These are phyloP conservation scores for Percopsis omiscomaycus DNA, from an alignment of 2,797 vertebrate genomes.

Conservation along the genomic window DNA sequence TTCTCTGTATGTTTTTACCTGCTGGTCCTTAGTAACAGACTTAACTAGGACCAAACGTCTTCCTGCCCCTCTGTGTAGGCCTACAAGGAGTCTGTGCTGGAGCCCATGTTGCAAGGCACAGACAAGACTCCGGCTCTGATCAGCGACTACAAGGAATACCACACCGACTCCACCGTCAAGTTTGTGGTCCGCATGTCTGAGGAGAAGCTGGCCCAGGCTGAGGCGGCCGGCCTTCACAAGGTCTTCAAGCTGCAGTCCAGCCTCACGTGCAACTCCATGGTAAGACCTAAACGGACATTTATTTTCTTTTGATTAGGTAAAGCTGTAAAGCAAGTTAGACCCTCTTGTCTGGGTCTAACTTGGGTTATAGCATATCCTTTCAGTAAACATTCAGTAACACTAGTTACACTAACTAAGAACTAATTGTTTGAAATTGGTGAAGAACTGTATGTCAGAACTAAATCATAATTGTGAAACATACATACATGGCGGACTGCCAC, in stretches of 20 bases:
- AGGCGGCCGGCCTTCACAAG: slow-evolving; percentile 94
- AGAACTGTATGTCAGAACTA: too few species aligned
- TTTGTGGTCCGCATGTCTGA: slow-evolving; percentile 97
- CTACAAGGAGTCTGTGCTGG: slow-evolving; percentile 96
- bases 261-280: slow-evolving; percentile 99
- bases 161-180: slow-evolving; percentile 96
- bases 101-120: slow-evolving; percentile 96
- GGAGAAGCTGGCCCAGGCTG: slow-evolving; percentile 95
- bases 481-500: too few species aligned
- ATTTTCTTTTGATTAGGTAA: too few species aligned
- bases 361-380: too few species aligned
- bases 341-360: too few species aligned
- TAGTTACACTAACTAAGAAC: too few species aligned
- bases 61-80: slow-evolving; percentile 69
- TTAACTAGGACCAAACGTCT: too few species aligned
- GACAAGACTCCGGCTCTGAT: slow-evolving; percentile 97
- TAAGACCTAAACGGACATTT: slow-evolving; percentile 57
- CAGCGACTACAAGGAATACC: slow-evolving; percentile 97
- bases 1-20: too few species aligned
- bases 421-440: too few species aligned
- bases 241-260: slow-evolving; percentile 98
- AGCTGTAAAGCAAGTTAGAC: background rate
- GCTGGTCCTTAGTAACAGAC: too few species aligned
- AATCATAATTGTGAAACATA: too few species aligned
- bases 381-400: too few species aligned